phyloP scores from a whole-genome alignment of 2,888 invertebrate genomes.

The Cephus pygmeus region DNA sequence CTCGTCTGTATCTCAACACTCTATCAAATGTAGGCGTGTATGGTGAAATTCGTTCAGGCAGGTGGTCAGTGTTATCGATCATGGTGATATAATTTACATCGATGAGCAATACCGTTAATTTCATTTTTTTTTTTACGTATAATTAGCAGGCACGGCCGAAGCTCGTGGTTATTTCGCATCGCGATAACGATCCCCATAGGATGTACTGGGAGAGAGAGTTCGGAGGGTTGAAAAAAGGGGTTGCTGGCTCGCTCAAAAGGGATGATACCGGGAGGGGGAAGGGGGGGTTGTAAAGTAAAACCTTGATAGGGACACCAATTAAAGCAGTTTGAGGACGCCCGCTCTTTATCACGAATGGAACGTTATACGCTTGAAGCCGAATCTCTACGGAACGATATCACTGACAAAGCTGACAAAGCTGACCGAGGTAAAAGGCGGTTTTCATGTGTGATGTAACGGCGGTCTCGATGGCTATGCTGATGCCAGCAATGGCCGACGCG shows the following conservation, averaged over 20 bases:
- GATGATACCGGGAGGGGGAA: background rate
- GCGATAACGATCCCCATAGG: background rate
- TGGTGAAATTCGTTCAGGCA: background rate
- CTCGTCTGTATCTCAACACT: background rate
- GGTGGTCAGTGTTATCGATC: background rate
- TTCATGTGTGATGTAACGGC: background rate
- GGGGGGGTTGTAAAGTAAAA: background rate
- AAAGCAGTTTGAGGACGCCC: background rate
- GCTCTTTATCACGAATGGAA: background rate
- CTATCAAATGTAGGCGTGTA: background rate
- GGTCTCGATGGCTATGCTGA: background rate
- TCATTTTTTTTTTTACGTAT: background rate
- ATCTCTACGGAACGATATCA: background rate
- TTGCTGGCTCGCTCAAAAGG: background rate
- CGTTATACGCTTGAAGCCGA: background rate
- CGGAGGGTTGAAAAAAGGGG: background rate
- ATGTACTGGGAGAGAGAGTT: background rate
- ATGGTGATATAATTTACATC: background rate
- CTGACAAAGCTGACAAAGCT: background rate
- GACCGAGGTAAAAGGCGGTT: background rate
- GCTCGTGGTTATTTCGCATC: background rate
- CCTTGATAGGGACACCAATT: background rate
- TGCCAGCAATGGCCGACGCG: background rate
- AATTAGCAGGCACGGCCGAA: background rate
- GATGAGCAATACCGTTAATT: background rate